Evolutionary conservation across 2,888 invertebrate species (phyloP).

Genomic region (Nineta flava): DNA sequence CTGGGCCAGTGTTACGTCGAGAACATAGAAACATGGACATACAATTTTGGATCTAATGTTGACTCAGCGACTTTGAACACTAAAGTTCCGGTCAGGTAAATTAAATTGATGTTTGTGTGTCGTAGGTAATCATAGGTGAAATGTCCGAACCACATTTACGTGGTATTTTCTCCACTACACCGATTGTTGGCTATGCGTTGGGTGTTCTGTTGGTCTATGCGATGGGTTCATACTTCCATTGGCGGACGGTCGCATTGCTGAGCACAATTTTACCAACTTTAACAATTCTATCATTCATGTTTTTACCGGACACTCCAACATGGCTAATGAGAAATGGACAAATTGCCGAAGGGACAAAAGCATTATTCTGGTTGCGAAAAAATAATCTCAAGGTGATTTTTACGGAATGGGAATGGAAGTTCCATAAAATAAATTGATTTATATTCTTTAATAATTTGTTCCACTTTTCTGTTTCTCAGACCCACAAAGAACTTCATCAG

Average conservation of each 20-base stretch:
- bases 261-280: conserved; percentile 38
- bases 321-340: conserved; percentile 51
- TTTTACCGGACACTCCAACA: conserved; percentile 59
- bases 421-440: too few relatives aligned
- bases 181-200: conserved; percentile 56
- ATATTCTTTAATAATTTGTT: not conserved
- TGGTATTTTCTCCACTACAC: conserved; percentile 51
- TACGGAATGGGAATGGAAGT: too few relatives aligned
- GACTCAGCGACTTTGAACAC: too few relatives aligned
- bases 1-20: too few relatives aligned
- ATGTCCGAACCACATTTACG: conserved; percentile 56
- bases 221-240: conserved; percentile 48
- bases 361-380: conserved; percentile 24
- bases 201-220: conserved; percentile 60
- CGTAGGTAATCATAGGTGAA: conserved; percentile 59
- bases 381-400: conserved; percentile 23
- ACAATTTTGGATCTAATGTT: too few relatives aligned
- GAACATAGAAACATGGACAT: too few relatives aligned
- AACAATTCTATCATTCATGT: conserved; percentile 40
- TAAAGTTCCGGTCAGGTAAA: too few relatives aligned
- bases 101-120: not conserved
- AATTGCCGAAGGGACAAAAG: conserved; percentile 30
- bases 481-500: conserved; percentile 44
- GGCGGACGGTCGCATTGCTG: conserved; percentile 52
- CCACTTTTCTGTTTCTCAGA: conserved; percentile 24